Base-by-base conservation (phyloP, 2,113 vertebrate genomes). In the Piaya cayana region DNA sequence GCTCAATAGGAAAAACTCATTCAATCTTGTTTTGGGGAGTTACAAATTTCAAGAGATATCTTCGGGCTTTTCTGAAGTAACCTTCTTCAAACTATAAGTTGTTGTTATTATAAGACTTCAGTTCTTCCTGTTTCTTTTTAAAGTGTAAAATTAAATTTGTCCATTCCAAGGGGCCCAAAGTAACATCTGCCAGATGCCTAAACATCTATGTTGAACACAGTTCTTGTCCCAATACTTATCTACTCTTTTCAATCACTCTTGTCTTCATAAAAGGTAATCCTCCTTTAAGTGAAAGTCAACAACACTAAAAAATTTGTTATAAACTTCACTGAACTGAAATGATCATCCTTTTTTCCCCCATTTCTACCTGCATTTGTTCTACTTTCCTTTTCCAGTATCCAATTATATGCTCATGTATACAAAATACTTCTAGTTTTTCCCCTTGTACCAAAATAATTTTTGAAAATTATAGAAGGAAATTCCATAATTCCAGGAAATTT, bases 171-270 rank as follows among this genome's bases (percentile, higher is more conserved):
- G 93, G 96, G 95, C 92, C 95, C 96, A 97, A 85, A 87, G 93
- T 91, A 97, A 97, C 97, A 97, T 98, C 96, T 98, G 96, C 97
- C 96, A 98, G 97, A 97, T 97, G 95, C 97, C 92, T 94, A 97
- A 91, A 93, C 85, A 96, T 93, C 92, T 94, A 96, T 26, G 83
- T 67, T 69, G 86, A 96, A 85, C 70, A 77, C 52, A 93, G 85
- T 86, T 97, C 93, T 97, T 83, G 95, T 93, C 93, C 81, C 81
- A 96, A 76, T 64, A 94, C 22, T 91, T 95, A 97, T 97, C 86
- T 96, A 39, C 49, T 83, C 34, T 88, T 94, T 94, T 96, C 92
- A 95, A 84, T 96, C 94, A 97, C 85, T 96, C 77, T 15, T 94
- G 74, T 95, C 83, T 95, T 90, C 85, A 74, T 81, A 85, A 93